Evolutionary conservation across 2,113 vertebrate species (phyloP), one percentile per base, ranked within the genome.

Genomic region (Catharus bicknelli): DNA sequence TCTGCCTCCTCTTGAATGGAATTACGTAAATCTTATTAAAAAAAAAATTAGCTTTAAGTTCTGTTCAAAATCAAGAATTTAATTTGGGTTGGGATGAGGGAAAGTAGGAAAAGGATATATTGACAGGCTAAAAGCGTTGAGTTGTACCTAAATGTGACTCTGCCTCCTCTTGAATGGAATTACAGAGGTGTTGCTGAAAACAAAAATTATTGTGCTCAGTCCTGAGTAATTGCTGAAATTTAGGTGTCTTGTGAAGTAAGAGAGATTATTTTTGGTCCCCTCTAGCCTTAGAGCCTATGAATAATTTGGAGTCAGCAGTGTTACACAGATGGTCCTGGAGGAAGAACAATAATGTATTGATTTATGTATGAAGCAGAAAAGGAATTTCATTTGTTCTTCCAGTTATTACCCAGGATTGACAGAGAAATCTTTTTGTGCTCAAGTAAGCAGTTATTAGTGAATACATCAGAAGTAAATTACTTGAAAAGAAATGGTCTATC

Each of bases 271-370:
- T 80, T 1, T 5, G 21, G 16, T 67, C 32, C 36, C 61, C 16
- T 82, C 84, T 92, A 69, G 59, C 77, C 48, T 68, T 53, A 17
- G 11, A 66, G 34, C 57, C 62, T 81, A 20, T 38, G 57, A 82
- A 75, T 82, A 72, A 86, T 86, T 90, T 74, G 40, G 84, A 92
- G 53, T 63, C 73, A 83, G 42, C 53, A 11, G 32, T 75, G 57
- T 63, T 68, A 53, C 61, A 59, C 86, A 84, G 86, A 89, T 92
- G 80, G 76, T 73, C 48, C 53, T 86, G 64, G 67, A 83, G 82
- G 81, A 88, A 47, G 86, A 78, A 77, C 48, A 81, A 25, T 63
- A 66, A n/a, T 38, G 5, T 42, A n/a, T 70, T 86, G 69, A 72
- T 92, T 93, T 92, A 86, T 90, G 40, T 19, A 27, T 58, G 73